Conservation (phyloP, 2,797 vertebrate genomes). For the Falco berigora region DNA sequence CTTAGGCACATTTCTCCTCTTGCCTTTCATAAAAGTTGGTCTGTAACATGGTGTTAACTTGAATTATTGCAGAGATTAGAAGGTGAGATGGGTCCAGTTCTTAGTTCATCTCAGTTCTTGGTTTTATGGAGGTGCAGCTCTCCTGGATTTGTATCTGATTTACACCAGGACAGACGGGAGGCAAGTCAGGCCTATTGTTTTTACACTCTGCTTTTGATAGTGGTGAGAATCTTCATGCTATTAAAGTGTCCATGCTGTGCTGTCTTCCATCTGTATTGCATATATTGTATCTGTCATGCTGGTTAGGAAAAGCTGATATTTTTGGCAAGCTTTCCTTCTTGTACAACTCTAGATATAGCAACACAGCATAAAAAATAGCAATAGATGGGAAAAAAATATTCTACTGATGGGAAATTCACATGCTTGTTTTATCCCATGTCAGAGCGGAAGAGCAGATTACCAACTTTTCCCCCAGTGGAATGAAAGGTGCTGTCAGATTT, state of each 20-base stretch:
- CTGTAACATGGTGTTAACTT: not conserved
- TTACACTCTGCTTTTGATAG: constrained; percentile 22
- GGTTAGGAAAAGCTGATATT: constrained; percentile 23
- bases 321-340: constrained; percentile 44
- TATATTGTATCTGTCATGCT: constrained; percentile 48
- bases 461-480: not conserved
- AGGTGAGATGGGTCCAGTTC: not conserved
- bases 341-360: not conserved
- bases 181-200: constrained; percentile 20
- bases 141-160: constrained; percentile 20
- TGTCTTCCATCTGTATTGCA: constrained; percentile 28
- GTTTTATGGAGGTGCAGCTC: not conserved
- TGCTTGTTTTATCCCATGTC: not conserved
- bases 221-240: constrained; percentile 35
- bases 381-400: not conserved
- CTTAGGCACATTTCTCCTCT: not conserved
- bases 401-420: constrained; percentile 6
- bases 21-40: not conserved
- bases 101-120: not conserved
- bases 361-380: constrained; percentile 1
- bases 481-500: not conserved
- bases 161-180: not conserved
- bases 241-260: constrained; percentile 35
- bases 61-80: constrained; percentile 17
- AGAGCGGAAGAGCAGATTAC: not conserved